Evolutionary conservation across 1,140 invertebrate species (phyloP).

Genomic region (Forficula auricularia): DNA sequence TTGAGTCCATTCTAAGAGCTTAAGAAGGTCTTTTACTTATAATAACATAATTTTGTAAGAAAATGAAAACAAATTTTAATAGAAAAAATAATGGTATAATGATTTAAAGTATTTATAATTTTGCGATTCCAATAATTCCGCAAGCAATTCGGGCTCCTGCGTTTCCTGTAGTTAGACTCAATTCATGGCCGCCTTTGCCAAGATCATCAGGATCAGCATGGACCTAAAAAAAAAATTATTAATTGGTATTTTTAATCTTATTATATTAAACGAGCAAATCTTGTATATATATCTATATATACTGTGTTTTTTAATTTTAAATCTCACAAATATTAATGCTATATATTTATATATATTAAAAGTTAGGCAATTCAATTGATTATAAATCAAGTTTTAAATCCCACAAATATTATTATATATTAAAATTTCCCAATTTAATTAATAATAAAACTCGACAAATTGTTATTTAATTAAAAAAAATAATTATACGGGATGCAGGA

Average conservation of each 20-base stretch:
- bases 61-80: neutral
- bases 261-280: conserved; percentile 10
- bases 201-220: conserved; percentile 92
- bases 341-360: conserved; percentile 6
- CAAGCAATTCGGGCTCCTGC: conserved; percentile 89
- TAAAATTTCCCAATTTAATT: too few relatives aligned
- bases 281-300: neutral
- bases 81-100: neutral
- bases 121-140: conserved; percentile 85
- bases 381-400: too few relatives aligned
- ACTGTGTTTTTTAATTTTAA: conserved; percentile 5
- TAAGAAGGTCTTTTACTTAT: neutral
- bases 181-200: conserved; percentile 79
- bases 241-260: neutral
- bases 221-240: conserved; percentile 27
- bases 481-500: too few relatives aligned
- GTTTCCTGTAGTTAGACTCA: conserved; percentile 91
- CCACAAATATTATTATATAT: too few relatives aligned
- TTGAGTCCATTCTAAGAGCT: neutral
- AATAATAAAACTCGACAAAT: too few relatives aligned
- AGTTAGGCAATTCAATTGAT: too few relatives aligned
- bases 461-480: too few relatives aligned
- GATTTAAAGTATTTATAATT: conserved; percentile 22
- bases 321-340: conserved; percentile 6
- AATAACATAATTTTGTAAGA: neutral